Percentiles rank a stretch among this genome's conserved stretches.
These are phyloP conservation scores for Pocillopora verrucosa DNA, from an alignment of 64 coral and sea anemone genomes.

Conservation along the genomic window DNA sequence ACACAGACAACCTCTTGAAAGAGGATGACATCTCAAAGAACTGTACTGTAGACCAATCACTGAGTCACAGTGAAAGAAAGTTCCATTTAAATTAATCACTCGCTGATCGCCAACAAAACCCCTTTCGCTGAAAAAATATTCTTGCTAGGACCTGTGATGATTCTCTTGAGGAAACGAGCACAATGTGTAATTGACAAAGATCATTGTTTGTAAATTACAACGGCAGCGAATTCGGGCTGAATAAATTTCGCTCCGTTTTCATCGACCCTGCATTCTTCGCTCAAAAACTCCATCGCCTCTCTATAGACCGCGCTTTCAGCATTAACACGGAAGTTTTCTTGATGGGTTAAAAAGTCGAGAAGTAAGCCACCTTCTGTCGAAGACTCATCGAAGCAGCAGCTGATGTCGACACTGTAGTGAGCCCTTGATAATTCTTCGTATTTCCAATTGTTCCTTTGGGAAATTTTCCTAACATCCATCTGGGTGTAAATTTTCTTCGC, in stretches of 20 bases:
- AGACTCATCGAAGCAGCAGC: slow-evolving; percentile 40
- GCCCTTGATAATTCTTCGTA: slow-evolving; percentile 10
- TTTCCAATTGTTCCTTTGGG: slow-evolving; percentile 43
- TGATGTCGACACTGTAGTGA: slow-evolving; percentile 42
- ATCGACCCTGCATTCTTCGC: slow-evolving; percentile 39
- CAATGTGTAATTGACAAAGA: too few species aligned
- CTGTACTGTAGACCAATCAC: too few species aligned
- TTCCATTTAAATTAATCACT: too few species aligned
- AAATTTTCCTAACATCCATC: slow-evolving; percentile 12
- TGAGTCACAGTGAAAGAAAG: too few species aligned
- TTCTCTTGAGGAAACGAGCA: too few species aligned
- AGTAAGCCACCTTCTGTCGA: slow-evolving; percentile 38
- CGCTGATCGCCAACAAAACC: too few species aligned
- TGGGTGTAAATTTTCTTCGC: slow-evolving; percentile 43
- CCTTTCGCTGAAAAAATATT: too few species aligned
- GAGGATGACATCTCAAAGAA: too few species aligned
- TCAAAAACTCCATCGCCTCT: slow-evolving; percentile 36
- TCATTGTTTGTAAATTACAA: slow-evolving; percentile 8
- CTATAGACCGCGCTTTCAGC: slow-evolving; percentile 6
- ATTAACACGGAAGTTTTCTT: slow-evolving; percentile 39
- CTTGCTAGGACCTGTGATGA: too few species aligned
- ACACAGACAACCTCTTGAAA: too few species aligned
- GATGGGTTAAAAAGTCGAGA: slow-evolving; percentile 56
- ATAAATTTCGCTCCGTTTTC: background rate
- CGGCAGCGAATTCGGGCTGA: background rate